A percentile compares a stretch with the other conserved stretches of the same genome.
phyloP scores from a whole-genome alignment of 2,888 invertebrate species.

The Drosophila merina region DNA sequence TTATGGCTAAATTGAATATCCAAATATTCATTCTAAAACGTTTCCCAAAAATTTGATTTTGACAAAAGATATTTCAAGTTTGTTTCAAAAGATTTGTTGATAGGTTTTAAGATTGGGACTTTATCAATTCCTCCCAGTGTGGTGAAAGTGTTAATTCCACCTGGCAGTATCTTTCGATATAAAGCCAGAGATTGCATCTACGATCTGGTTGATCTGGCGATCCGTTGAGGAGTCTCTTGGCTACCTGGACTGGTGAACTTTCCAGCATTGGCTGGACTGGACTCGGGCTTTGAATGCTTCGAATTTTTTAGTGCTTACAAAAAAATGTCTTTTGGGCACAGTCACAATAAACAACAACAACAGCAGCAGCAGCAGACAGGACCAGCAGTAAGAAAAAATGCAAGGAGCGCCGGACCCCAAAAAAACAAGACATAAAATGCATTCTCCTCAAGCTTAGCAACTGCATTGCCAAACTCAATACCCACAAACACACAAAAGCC shows the following conservation, averaged over 20 bases:
- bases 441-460: slow-evolving; percentile 66
- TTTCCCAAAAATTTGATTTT: too few relatives aligned
- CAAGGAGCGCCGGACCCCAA: slow-evolving; percentile 4
- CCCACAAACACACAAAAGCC: slow-evolving; percentile 48
- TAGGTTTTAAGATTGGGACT: neutral
- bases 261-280: slow-evolving; percentile 58
- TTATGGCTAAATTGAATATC: too few relatives aligned
- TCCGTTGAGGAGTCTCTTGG: slow-evolving; percentile 28
- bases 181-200: slow-evolving; percentile 4
- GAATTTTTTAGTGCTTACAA: slow-evolving; percentile 55
- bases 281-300: slow-evolving; percentile 52
- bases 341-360: slow-evolving; percentile 43
- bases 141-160: slow-evolving; percentile 30
- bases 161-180: slow-evolving; percentile 9
- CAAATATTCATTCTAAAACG: too few relatives aligned
- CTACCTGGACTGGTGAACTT: slow-evolving; percentile 32
- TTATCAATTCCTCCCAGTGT: slow-evolving; percentile 11
- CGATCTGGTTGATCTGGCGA: slow-evolving; percentile 19
- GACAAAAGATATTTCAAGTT: too few relatives aligned
- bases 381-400: neutral
- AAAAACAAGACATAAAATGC: slow-evolving; percentile 61
- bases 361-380: slow-evolving; percentile 23
- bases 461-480: slow-evolving; percentile 73
- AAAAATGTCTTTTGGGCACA: slow-evolving; percentile 48
- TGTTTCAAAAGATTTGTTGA: too few relatives aligned